Conservation (phyloP, 2,113 vertebrate species). For the Arothron firmamentum region DNA sequence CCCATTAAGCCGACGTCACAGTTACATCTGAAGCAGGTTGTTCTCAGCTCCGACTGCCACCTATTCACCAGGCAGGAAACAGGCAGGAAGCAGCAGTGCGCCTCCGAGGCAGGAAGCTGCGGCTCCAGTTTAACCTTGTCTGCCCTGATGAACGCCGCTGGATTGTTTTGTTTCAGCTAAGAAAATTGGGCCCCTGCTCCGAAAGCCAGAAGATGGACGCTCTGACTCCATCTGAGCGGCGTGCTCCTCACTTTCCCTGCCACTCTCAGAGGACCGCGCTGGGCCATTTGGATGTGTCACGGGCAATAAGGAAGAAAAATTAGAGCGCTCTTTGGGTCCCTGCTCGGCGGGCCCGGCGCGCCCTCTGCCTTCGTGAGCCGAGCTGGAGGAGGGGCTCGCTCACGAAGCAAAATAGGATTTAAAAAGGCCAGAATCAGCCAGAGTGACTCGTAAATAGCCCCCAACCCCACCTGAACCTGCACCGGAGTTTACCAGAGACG, state of each 20-base stretch:
- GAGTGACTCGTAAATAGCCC: constrained; percentile 56
- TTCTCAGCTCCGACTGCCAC: constrained; percentile 8
- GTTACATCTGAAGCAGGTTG: background rate
- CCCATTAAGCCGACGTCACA: constrained; percentile 14
- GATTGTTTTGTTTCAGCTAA: constrained; percentile 59
- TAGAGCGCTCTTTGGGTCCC: constrained; percentile 65
- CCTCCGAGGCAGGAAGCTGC: constrained; percentile 17
- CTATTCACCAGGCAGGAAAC: constrained; percentile 19
- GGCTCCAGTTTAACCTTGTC: constrained; percentile 46
- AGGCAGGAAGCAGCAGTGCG: constrained; percentile 13
- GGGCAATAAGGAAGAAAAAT: constrained; percentile 91
- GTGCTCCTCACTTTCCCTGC: constrained; percentile 18
- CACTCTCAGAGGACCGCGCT: constrained; percentile 45
- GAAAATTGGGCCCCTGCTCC: constrained; percentile 35
- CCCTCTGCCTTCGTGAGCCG: constrained; percentile 64
- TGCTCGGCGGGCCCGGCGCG: constrained; percentile 51
- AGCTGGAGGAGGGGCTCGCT: constrained; percentile 60
- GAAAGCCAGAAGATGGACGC: constrained; percentile 23
- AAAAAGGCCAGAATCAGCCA: constrained; percentile 68
- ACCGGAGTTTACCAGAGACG: too few relatives aligned
- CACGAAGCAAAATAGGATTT: constrained; percentile 78
- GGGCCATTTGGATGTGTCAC: constrained; percentile 84
- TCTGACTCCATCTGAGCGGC: constrained; percentile 38
- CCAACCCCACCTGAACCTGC: constrained; percentile 49
- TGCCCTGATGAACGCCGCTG: constrained; percentile 29